Evolutionary conservation across 2,797 vertebrate species (phyloP).

Genomic region (Mus caroli): DNA sequence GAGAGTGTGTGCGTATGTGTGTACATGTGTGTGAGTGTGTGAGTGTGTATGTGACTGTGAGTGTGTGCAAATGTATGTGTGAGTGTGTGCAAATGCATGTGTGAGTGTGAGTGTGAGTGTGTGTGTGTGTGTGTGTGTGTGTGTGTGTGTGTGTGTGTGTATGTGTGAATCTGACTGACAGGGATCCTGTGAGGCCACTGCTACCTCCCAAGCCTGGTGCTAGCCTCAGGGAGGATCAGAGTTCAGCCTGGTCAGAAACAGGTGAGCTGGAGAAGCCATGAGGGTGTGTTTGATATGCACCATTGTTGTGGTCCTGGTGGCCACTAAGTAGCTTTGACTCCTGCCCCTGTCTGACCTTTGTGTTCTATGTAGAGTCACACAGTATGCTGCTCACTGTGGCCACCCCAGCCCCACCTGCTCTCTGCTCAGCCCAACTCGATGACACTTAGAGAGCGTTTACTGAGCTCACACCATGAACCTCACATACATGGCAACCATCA

Average conservation of each 20-base stretch:
- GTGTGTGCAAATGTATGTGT: neutral
- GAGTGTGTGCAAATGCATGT: no score
- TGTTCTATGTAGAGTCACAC: neutral
- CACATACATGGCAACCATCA: neutral
- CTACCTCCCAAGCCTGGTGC: neutral
- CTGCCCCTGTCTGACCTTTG: neutral
- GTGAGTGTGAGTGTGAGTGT: neutral
- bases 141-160: neutral
- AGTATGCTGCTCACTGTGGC: neutral
- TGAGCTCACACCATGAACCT: neutral
- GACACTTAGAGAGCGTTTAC: neutral
- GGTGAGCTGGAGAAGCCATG: accelerated
- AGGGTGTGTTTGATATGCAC: neutral
- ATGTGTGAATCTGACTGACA: no score
- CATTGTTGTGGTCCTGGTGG: accelerated
- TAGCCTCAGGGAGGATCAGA: neutral
- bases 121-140: neutral
- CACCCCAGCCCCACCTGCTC: neutral
- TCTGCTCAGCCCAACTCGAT: neutral
- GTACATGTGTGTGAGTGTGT: neutral
- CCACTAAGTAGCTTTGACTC: neutral
- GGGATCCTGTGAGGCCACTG: neutral
- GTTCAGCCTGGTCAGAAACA: neutral
- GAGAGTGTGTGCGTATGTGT: neutral
- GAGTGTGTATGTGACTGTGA: neutral